These are phyloP conservation scores for Cyrtorhinus lividipennis DNA, from an alignment of 1,140 invertebrate genomes.

Conservation along the genomic window DNA sequence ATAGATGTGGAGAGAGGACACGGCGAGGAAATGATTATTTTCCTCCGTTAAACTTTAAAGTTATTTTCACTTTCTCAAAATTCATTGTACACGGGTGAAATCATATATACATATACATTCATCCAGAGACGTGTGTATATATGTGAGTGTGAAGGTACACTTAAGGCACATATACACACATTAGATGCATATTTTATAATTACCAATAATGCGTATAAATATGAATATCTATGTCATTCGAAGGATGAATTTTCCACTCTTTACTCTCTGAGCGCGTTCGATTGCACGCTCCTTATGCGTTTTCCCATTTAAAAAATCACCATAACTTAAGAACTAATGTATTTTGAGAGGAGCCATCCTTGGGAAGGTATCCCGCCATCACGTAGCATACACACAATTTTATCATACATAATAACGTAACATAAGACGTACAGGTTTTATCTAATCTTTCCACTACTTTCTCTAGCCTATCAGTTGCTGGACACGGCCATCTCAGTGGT, in stretches of 20 bases:
- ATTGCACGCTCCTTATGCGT: background rate
- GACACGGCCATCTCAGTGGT: constrained; percentile 31
- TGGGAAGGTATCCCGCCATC: background rate
- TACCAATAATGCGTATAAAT: background rate
- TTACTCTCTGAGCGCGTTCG: background rate
- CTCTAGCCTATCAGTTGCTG: constrained; percentile 7
- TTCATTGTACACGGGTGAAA: constrained; percentile 12
- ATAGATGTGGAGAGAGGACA: background rate
- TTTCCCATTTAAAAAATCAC: background rate
- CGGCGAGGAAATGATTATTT: constrained; percentile 1
- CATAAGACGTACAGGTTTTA: constrained; percentile 12
- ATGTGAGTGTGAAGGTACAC: constrained; percentile 1
- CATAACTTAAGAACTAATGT: background rate
- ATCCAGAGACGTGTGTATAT: constrained; percentile 10
- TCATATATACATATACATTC: constrained; percentile 11
- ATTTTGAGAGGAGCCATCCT: background rate
- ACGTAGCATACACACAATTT: constrained; percentile 11
- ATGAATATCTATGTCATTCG: constrained; percentile 5
- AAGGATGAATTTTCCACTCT: background rate
- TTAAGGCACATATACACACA: constrained; percentile 7
- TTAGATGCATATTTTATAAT: background rate
- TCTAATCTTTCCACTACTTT: constrained; percentile 11
- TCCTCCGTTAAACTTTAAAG: constrained; percentile 3
- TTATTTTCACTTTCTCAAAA: background rate
- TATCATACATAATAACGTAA: constrained; percentile 10